phyloP scores from a whole-genome alignment of 2,888 invertebrate species.

The Thalpophila matura region DNA sequence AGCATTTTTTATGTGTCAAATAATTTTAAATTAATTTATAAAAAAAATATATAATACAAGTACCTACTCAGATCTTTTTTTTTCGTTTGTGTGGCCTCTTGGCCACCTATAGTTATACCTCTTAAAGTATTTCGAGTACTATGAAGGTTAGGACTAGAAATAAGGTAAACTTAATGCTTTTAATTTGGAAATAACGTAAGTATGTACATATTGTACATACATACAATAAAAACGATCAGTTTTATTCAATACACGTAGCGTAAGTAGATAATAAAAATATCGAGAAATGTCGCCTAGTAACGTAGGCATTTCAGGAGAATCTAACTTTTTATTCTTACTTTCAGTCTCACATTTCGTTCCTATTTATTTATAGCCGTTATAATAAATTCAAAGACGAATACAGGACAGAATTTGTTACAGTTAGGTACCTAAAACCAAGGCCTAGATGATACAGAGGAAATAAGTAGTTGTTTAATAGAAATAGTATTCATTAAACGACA shows the following conservation, averaged over 20 bases:
- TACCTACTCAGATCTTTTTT: too few species aligned
- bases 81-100: too few species aligned
- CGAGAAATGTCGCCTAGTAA: slow-evolving; percentile 27
- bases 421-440: slow-evolving; percentile 11
- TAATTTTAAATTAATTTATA: too few species aligned
- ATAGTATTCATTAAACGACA: slow-evolving; percentile 7
- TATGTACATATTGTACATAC: too few species aligned
- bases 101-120: too few species aligned
- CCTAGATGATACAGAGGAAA: slow-evolving; percentile 4
- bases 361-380: slow-evolving; percentile 40
- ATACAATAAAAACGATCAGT: neutral
- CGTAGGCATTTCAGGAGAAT: slow-evolving; percentile 45
- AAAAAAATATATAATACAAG: too few species aligned
- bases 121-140: too few species aligned
- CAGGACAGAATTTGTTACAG: slow-evolving; percentile 64
- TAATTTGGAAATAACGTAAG: too few species aligned
- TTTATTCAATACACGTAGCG: neutral
- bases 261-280: slow-evolving; percentile 9
- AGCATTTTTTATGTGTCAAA: too few species aligned
- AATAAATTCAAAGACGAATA: slow-evolving; percentile 41
- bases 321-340: slow-evolving; percentile 47
- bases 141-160: too few species aligned
- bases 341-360: slow-evolving; percentile 75
- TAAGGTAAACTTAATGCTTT: too few species aligned
- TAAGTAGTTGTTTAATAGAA: neutral